Evolutionary conservation across 2,888 invertebrate species (phyloP).

Genomic region (Epinotia ramella): DNA sequence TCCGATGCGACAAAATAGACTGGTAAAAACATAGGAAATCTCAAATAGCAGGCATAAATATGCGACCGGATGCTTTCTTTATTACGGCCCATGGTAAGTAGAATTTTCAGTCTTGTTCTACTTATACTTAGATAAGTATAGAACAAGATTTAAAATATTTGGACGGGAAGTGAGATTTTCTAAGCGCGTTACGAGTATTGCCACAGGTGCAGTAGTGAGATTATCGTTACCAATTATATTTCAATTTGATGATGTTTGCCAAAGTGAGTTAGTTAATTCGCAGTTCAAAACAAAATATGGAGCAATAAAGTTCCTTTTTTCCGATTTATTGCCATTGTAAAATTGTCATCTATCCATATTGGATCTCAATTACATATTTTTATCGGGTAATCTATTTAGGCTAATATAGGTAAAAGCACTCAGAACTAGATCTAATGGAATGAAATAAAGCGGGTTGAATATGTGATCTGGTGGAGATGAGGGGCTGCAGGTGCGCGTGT

Average conservation of each 20-base stretch:
- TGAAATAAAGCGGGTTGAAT: constrained; percentile 3
- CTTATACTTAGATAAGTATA: too few species aligned
- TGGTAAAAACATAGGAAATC: neutral
- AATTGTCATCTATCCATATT: neutral
- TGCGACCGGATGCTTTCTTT: neutral
- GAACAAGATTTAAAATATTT: too few species aligned
- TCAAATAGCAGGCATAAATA: neutral
- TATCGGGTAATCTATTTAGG: neutral
- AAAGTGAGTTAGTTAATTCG: too few species aligned
- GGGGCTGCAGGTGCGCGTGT: constrained; percentile 66
- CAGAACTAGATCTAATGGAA: neutral
- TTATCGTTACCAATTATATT: too few species aligned
- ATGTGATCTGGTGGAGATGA: constrained; percentile 54
- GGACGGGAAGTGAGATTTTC: neutral
- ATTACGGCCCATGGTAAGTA: neutral
- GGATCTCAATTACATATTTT: neutral
- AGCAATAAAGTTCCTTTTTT: too few species aligned
- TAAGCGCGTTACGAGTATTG: neutral
- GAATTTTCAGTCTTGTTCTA: too few species aligned
- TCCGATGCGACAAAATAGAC: neutral
- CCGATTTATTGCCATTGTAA: neutral
- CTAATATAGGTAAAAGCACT: neutral
- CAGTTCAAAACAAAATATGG: too few species aligned
- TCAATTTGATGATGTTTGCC: too few species aligned
- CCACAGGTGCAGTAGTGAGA: neutral